Evolutionary conservation across 2,113 vertebrate genomes (phyloP).

Genomic region (Piprites chloris): DNA sequence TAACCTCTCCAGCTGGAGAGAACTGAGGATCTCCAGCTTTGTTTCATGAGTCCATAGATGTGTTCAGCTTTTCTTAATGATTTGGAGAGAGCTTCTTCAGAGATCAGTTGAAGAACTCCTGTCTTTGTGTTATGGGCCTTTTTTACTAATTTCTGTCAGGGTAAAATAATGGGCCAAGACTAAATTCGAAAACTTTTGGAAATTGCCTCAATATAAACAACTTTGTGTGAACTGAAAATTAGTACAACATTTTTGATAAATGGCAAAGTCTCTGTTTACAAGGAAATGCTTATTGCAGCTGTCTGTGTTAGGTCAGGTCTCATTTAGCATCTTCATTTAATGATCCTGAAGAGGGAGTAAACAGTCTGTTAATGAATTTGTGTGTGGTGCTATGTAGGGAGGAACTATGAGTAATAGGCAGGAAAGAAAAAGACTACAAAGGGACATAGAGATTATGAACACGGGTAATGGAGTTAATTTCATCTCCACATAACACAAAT

Average conservation of each 20-base stretch:
- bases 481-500: not conserved
- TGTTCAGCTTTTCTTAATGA: not conserved
- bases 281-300: slow-evolving; percentile 18
- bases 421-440: slow-evolving; percentile 9
- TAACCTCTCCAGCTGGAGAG: rapidly evolving
- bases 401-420: slow-evolving; percentile 7
- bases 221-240: not conserved
- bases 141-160: not conserved
- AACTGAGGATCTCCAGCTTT: not conserved
- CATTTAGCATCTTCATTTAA: slow-evolving; percentile 52
- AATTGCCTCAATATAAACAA: not conserved
- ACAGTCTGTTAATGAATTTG: slow-evolving; percentile 41
- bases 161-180: not conserved
- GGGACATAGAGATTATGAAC: not conserved
- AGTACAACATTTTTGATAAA: slow-evolving; percentile 9
- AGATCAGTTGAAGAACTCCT: not conserved
- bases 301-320: slow-evolving; percentile 29
- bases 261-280: not conserved
- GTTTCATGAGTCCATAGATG: not conserved
- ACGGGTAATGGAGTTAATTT: slow-evolving; percentile 18
- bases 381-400: not conserved
- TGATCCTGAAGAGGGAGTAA: slow-evolving; percentile 55
- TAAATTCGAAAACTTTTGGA: not conserved
- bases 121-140: not conserved
- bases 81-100: not conserved